Base-by-base conservation (phyloP, 37 sponge, comb jelly and placozoan species). In the Halichondria panicea region DNA sequence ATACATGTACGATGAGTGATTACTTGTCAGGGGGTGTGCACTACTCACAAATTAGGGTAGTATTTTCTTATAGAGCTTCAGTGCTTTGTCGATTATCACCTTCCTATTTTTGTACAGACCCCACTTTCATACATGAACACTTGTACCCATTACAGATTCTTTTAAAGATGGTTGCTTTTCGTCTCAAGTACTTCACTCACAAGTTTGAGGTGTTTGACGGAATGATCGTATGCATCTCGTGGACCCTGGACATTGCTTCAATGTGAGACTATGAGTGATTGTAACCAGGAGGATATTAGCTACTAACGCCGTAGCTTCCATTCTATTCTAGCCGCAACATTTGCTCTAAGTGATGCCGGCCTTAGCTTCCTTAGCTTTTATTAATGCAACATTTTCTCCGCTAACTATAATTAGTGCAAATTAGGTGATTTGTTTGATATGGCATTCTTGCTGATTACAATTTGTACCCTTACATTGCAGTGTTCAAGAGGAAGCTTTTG, bases 201-300 rank as follows among this genome's bases (percentile, higher is more conserved):
- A 94, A 86, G 66, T 85, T 94, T 75, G 94, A 94, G 63, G 94
- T 90, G 25, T 93, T 96, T 85, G 97, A 96, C 50, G 97, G 84
- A 13, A 54, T 76, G 22, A 55, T 96, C 31, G 97, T 96, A 8
- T 28, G 90, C n/a, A 41, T 93, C 50, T 96, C 97, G 34, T 96
- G 80, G 48, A 33, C 77, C 12, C 78, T 96, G 76, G 97, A 96
- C 67, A 36, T 90, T 36, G 89, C 92, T 31, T 90, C 90, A 21
- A 37, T 83, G 89, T 89, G 64, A 54, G 89, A 48, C 15, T 18
- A 42, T 43, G 69, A 37, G 69, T 68, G 7, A 2, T 19, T 68
- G 48, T 48, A 15, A 15, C 52, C 11, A 18, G 52, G 11, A 15
- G 52, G 52, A 48, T 48, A 18, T 48, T 48, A 48, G 15, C 52